Base-by-base conservation (phyloP, 2,888 invertebrate species). In the Poecilobothrus nobilitatus region DNA sequence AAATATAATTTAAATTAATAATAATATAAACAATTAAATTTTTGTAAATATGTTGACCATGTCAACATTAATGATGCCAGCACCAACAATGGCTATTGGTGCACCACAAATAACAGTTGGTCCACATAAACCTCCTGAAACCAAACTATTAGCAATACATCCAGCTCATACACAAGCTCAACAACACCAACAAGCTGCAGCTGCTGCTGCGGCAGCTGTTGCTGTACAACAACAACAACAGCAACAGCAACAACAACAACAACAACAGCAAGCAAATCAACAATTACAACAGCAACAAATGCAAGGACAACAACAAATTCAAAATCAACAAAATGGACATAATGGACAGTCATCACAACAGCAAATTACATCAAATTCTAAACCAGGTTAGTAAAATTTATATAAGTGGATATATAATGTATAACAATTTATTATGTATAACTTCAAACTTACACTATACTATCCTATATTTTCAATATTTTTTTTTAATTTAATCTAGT, bases 21-120 rank as follows among this genome's bases (percentile, higher is more conserved):
- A 63, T 68, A 68, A 76, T 70, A 74, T 72, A 71, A 75, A 74
- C 71, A 75, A 69, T 12, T 12, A 53, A n/a, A 33, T 22, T 33
- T 15, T 18, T 66, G 65, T 76, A 76, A 80, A 79, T 75, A 82
- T 82, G 82, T 77, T 82, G 80, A 79, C 82, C 71, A 81, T 82
- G 82, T 81, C 81, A 76, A 81, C 82, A 75, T 75, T 82, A 74
- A 82, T 82, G 82, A 82, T 82, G 82, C 82, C 82, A 73, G 81
- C 81, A 71, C 82, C 81, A 73, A 80, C 82, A 72, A 81, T 82
- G 78, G 78, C 81, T 71, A 77, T 81, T 77, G 81, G 82, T 74
- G 80, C 80, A 71, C 81, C 82, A 70, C 81, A 80, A 76, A 78
- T 82, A 70, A 78, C 82, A 69, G 81, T 82, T 76, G 82, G 79